Evolutionary conservation across 2,797 vertebrate species (phyloP).

Genomic region (Pangasius mekongensis): DNA sequence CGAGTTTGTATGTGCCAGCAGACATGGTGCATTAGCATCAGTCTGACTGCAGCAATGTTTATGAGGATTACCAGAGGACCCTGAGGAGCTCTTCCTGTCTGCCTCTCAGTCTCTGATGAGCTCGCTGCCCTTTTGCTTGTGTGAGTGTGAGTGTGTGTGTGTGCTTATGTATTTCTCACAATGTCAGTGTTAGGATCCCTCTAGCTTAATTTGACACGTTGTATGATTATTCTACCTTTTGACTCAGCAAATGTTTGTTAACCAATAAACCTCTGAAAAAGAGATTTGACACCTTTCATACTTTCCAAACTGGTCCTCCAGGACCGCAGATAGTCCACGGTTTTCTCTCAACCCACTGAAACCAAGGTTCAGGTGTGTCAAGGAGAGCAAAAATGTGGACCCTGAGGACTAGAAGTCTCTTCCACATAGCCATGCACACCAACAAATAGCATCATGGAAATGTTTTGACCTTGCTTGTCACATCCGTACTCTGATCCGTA

Average conservation of each 20-base stretch:
- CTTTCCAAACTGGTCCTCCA: background rate
- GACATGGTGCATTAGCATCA: slow-evolving; percentile 49
- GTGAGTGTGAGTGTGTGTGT: background rate
- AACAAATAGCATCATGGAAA: background rate
- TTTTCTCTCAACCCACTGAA: background rate
- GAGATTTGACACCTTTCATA: background rate
- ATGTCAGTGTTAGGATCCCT: slow-evolving; percentile 14
- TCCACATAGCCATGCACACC: background rate
- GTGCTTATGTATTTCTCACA: background rate
- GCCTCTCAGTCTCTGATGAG: slow-evolving; percentile 34
- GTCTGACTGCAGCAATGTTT: slow-evolving; percentile 48
- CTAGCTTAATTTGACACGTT: slow-evolving; percentile 26
- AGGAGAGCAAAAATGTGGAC: background rate
- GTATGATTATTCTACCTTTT: slow-evolving; percentile 1
- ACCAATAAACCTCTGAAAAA: slow-evolving; percentile 9
- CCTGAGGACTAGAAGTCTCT: background rate
- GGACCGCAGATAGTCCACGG: background rate
- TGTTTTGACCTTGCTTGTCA: background rate
- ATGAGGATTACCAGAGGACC: slow-evolving; percentile 45
- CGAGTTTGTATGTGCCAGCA: slow-evolving; percentile 34
- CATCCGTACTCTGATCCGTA: background rate
- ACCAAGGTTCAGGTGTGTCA: background rate
- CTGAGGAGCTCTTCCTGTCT: slow-evolving; percentile 23
- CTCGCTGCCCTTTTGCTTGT: slow-evolving; percentile 30
- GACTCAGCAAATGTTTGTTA: background rate